Evolutionary conservation across 2,113 vertebrate genomes (phyloP), one percentile per base, ranked within the genome.

Genomic region (Polyodon spathula): DNA sequence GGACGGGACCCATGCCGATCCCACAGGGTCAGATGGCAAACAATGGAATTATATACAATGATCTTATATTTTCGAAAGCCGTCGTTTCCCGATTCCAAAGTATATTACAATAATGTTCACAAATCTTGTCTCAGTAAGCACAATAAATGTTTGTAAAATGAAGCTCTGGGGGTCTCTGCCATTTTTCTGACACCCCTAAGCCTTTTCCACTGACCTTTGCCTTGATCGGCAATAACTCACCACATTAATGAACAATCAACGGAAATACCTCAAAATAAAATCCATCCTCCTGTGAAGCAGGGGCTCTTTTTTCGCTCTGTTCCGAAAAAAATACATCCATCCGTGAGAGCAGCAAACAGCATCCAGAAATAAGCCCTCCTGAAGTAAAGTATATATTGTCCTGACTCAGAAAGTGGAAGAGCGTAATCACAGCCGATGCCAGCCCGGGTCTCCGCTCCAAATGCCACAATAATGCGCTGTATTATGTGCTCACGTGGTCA

Each of bases 211-310:
- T 93, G 89, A 95, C 92, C 92, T 92, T 90, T 92, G 89, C 82
- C 87, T 89, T 81, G 68, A 81, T 71, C 75, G 80, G 84, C 86
- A 84, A 89, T 95, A 95, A 93, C 86, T 93, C 92, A 93, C 86
- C 83, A 79, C 85, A 86, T 84, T 91, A 90, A 93, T 85, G 91
- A 97, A 97, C 93, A 98, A 97, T 97, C 85, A 89, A 80, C 89
- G 91, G 93, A 98, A 97, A 95, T 97, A 97, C 93, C 93, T 97
- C 92, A 95, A 94, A 95, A 96, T 94, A 94, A 93, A 95, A 94
- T 94, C 93, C 94, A 97, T 98, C 91, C 89, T 95, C 86, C 71
- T 78, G 69, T 46, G 14, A 71, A 76, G 72, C 75, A 77, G 48
- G 56, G 59, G 66, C 70, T 81, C 68, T 69, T 68, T 16, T 2